Base-by-base conservation (phyloP, 2,888 invertebrate species). In the Lasioglossum morio region DNA sequence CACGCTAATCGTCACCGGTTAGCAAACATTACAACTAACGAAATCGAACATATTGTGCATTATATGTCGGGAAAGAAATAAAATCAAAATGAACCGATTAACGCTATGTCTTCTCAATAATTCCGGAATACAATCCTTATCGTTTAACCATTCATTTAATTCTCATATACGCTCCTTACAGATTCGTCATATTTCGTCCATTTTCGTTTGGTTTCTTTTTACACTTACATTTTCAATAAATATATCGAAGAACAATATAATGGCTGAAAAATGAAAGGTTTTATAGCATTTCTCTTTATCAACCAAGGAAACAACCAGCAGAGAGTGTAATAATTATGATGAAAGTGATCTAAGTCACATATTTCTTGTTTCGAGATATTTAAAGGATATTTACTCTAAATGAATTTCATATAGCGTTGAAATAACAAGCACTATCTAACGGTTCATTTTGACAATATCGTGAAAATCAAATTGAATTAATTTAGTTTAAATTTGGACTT, bases 21-120 rank as follows among this genome's bases (percentile, higher is more conserved):
- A 79, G 79, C 88, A 87, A 77, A 85, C 72, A 77, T 88, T 88
- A 88, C 88, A 77, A 77, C 85, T 88, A 87, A 89, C 72, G 81
- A 88, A 84, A 81, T 88, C 88, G 90, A 90, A 90, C 89, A 85
- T 90, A 92, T 89, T 93, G 92, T 91, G 91, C 90, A 92, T 93
- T 93, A 91, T 91, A 90, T 89, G 91, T 92, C 90, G 87, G 89
- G 82, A 92, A 92, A 87, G 82, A 89, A 93, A 93, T 93, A 93
- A 93, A 93, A 93, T 93, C 92, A 93, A 93, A 93, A 93, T 92
- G 82, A 91, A 92, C 81, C 89, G 88, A 93, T 91, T 87, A 77
- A 87, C 14, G 14, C n/a, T 57, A 16, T 69, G 57, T 48, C 23
- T 81, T 66, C 0, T 79, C 34, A 73, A 53, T 79, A 4, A 7